Base-by-base conservation (phyloP, 2,888 invertebrate species). In the Deilephila porcellus region DNA sequence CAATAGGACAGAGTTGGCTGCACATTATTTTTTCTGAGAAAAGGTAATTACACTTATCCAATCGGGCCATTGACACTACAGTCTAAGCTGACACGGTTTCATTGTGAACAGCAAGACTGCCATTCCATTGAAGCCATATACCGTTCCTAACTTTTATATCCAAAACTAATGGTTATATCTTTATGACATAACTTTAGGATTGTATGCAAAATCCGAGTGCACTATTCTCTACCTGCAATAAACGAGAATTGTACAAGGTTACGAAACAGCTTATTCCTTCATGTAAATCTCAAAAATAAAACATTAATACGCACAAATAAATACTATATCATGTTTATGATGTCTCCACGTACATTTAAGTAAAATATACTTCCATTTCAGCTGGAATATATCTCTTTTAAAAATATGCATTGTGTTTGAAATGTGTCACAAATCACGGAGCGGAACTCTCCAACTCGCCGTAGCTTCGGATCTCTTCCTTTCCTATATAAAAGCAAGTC, bases 391-490 rank as follows among this genome's bases (percentile, higher is more conserved):
- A 64, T 73, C 56, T 56, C 71, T 32, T 56, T 73, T 59, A 59
- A 64, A 56, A 73, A 59, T 73, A 67, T 73, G 72, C 64, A 73
- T 73, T 73, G 67, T 73, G 72, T 80, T 79, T 81, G 83, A 82
- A 87, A 80, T 85, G 82, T 77, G 87, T 91, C 92, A 95, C 95
- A 95, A 95, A 95, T 95, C 95, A 95, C 95, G 90, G 78, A 86
- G 91, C 95, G 95, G 95, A 95, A 95, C 95, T 95, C 95, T 64
- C n/a, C n/a, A 20, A 20, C 25, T 63, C 37, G 64, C 59, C 25
- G 29, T 52, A 20, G 34, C 63, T 45, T 63, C 14, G 32, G 45
- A 67, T 11, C n/a, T 25, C 3, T 32, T 29, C 8, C 34, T 64
- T 53, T 53, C 32, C 17, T 53, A 53, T 1, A 56, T 64, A 14